phyloP scores from a whole-genome alignment of 2,888 invertebrate genomes.

The Macrosiphum euphorbiae region DNA sequence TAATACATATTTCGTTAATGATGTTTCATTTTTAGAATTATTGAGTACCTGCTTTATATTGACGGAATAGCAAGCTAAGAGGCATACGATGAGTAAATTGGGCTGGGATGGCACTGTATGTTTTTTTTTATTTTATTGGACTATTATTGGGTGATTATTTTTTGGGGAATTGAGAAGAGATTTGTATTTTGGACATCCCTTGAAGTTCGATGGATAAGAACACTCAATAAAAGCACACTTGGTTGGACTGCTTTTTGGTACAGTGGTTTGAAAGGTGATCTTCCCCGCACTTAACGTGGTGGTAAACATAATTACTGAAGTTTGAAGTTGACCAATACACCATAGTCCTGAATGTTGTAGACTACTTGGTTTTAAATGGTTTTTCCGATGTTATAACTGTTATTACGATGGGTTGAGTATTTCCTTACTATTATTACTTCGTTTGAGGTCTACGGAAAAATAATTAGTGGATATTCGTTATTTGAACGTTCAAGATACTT shows the following conservation, averaged over 20 bases:
- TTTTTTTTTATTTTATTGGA: too few relatives aligned
- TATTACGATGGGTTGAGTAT: neutral
- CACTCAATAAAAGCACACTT: neutral
- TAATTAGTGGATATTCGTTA: neutral
- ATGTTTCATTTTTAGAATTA: neutral
- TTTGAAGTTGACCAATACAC: neutral
- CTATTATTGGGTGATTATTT: too few relatives aligned
- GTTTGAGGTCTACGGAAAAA: neutral
- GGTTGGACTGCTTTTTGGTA: neutral
- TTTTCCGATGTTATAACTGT: neutral
- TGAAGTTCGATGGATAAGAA: neutral
- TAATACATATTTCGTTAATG: neutral
- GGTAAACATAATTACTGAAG: neutral
- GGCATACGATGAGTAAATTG: neutral
- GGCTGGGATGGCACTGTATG: too few relatives aligned
- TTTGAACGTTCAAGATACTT: neutral
- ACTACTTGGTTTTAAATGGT: neutral
- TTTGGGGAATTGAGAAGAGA: neutral
- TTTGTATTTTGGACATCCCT: neutral
- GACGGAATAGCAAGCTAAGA: neutral
- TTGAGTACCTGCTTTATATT: neutral
- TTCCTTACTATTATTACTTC: neutral
- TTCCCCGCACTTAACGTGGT: neutral
- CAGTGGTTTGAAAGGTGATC: neutral
- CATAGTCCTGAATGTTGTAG: neutral